Evolutionary conservation across 2,797 vertebrate species (phyloP).

Genomic region (Hoplostethus atlanticus): DNA sequence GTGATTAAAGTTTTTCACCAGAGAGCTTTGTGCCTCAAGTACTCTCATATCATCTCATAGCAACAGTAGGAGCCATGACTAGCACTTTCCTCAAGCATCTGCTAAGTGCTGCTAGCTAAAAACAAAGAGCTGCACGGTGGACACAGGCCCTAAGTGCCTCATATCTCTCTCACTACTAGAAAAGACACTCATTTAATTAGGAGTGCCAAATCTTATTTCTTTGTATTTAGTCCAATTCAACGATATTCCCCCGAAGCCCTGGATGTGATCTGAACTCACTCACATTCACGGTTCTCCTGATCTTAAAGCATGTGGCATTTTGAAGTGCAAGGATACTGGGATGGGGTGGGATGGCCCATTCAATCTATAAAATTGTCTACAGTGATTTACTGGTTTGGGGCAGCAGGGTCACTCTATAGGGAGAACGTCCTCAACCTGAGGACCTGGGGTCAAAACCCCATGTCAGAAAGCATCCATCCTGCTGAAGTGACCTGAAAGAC

Average conservation of each 20-base stretch:
- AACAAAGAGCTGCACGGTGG: constrained; percentile 42
- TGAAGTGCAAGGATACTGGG: too few species aligned
- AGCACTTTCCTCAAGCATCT: constrained; percentile 62
- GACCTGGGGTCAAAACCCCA: too few species aligned
- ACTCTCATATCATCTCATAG: constrained; percentile 63
- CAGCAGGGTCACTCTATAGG: too few species aligned
- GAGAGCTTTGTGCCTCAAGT: constrained; percentile 61
- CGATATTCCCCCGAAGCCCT: neutral
- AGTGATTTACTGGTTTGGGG: too few species aligned
- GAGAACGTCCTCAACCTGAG: too few species aligned
- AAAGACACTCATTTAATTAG: constrained; percentile 58
- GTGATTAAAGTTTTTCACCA: constrained; percentile 71
- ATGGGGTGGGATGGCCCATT: too few species aligned
- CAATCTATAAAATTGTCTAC: too few species aligned
- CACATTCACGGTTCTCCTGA: too few species aligned
- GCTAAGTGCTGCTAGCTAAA: constrained; percentile 54
- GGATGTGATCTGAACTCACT: too few species aligned
- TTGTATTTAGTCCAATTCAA: constrained; percentile 45
- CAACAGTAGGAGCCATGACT: constrained; percentile 63
- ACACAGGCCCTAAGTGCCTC: constrained; percentile 39
- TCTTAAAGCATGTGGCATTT: too few species aligned
- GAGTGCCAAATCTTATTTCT: constrained; percentile 47
- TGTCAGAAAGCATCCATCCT: too few species aligned
- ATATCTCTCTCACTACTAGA: constrained; percentile 36
- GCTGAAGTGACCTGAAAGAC: neutral